Percentiles rank a stretch among this genome's conserved stretches.
Evolutionary conservation across 2,797 vertebrate species (phyloP).

Genomic region (Hipposideros larvatus): DNA sequence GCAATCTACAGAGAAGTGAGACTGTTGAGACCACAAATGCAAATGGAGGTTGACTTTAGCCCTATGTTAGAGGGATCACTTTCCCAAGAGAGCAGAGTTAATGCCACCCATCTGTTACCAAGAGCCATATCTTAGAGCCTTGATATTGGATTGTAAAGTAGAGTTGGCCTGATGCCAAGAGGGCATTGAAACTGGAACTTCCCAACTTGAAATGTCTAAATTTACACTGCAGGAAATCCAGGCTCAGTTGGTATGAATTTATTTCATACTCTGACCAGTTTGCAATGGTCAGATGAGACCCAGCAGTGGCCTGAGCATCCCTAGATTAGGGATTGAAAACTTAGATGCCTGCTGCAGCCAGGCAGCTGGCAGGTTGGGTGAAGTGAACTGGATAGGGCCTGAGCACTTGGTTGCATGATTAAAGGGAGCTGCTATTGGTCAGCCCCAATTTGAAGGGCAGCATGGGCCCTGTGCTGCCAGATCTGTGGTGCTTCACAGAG

Average conservation of each 20-base stretch:
- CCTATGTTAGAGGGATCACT: background rate
- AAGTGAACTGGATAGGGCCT: background rate
- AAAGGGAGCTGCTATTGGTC: background rate
- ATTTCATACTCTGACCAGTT: background rate
- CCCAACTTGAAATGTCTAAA: background rate
- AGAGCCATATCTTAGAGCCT: background rate
- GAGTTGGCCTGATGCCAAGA: background rate
- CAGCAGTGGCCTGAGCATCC: background rate
- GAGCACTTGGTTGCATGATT: accelerated
- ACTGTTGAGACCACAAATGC: background rate
- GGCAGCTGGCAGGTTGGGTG: background rate
- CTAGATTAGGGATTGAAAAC: background rate
- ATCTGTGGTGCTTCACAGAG: background rate
- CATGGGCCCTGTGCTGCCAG: background rate
- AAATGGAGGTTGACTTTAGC: background rate
- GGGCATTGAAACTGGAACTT: background rate
- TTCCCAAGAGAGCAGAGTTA: background rate
- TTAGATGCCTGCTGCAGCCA: background rate
- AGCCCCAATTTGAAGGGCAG: background rate
- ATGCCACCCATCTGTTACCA: background rate
- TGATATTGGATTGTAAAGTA: background rate
- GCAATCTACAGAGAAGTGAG: background rate
- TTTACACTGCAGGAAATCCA: background rate
- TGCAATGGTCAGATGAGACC: background rate
- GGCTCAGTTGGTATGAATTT: background rate